A percentile compares a stretch with the other conserved stretches of the same genome.
Conservation (phyloP, 2,113 vertebrate species). For the Pteronura brasiliensis region DNA sequence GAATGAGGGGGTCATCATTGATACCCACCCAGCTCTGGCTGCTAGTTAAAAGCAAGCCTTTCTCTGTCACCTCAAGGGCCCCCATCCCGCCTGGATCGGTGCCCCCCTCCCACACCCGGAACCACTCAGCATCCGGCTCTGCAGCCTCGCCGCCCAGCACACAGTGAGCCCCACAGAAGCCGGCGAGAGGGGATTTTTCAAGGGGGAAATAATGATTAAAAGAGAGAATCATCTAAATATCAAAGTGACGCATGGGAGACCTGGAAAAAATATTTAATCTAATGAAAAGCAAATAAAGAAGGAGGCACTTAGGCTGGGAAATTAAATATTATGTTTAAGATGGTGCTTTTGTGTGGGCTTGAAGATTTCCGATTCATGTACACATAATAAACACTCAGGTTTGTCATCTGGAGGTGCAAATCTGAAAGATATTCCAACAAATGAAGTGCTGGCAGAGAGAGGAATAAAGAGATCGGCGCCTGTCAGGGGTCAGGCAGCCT, state of each 20-base stretch:
- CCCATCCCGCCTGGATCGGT: neutral
- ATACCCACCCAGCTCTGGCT: neutral
- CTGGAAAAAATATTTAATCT: conserved; percentile 77
- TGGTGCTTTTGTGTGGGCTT: conserved; percentile 81
- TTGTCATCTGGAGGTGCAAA: conserved; percentile 94
- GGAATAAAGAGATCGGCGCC: conserved; percentile 93
- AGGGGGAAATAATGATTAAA: conserved; percentile 74
- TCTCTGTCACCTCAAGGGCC: neutral
- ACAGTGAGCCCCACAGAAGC: neutral
- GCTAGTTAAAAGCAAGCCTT: neutral
- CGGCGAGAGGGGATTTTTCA: neutral
- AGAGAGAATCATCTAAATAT: conserved; percentile 82
- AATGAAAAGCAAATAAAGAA: conserved; percentile 84
- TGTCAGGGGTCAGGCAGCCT: conserved; percentile 97
- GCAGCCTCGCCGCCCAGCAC: neutral
- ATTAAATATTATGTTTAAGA: conserved; percentile 86
- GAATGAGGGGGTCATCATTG: neutral
- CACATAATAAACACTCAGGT: conserved; percentile 92
- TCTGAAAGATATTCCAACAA: conserved; percentile 96
- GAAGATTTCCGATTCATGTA: conserved; percentile 89
- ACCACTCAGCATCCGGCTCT: neutral
- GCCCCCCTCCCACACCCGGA: accelerated
- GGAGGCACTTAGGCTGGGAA: conserved; percentile 78
- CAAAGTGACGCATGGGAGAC: conserved; percentile 78
- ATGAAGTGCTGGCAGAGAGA: conserved; percentile 94